Conservation (phyloP, 1,140 invertebrate species). For the Spodoptera litura region DNA sequence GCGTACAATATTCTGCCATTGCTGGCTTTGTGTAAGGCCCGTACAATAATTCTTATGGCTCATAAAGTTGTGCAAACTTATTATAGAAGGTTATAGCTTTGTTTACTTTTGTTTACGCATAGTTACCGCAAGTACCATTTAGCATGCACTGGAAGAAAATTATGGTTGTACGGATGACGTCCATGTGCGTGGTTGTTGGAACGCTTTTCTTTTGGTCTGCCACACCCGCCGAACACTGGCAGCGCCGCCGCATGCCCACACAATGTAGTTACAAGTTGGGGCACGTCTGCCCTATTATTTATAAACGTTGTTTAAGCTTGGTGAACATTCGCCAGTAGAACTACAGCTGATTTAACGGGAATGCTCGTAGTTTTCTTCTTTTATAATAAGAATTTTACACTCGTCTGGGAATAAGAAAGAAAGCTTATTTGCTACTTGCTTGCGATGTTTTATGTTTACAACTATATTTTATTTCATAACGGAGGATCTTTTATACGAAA, state of each 20-base stretch:
- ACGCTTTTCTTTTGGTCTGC: not conserved
- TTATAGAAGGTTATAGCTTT: conserved; percentile 46
- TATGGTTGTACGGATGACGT: conserved; percentile 23
- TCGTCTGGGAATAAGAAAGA: conserved; percentile 18
- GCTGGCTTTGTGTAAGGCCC: conserved; percentile 32
- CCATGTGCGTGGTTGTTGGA: conserved; percentile 10
- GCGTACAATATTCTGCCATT: conserved; percentile 26
- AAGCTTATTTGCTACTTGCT: not conserved
- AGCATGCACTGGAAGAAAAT: conserved; percentile 34
- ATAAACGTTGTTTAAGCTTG: conserved; percentile 40
- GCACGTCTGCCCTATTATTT: conserved; percentile 36
- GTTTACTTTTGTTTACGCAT: conserved; percentile 36
- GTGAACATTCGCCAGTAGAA: conserved; percentile 37
- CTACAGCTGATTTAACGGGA: conserved; percentile 34
- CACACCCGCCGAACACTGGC: not conserved
- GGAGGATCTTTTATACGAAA: too few relatives aligned
- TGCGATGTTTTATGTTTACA: not conserved
- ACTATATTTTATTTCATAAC: too few relatives aligned
- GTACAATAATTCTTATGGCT: conserved; percentile 42
- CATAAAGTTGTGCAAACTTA: conserved; percentile 38
- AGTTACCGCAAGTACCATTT: conserved; percentile 20
- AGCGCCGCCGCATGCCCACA: not conserved
- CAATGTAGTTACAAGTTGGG: conserved; percentile 37
- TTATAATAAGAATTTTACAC: conserved; percentile 19
- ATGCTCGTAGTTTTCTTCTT: conserved; percentile 19